Percentiles rank a stretch among this genome's conserved stretches.
Conservation (phyloP, 2,797 vertebrate species). For the Petrocephalus sullivani region DNA sequence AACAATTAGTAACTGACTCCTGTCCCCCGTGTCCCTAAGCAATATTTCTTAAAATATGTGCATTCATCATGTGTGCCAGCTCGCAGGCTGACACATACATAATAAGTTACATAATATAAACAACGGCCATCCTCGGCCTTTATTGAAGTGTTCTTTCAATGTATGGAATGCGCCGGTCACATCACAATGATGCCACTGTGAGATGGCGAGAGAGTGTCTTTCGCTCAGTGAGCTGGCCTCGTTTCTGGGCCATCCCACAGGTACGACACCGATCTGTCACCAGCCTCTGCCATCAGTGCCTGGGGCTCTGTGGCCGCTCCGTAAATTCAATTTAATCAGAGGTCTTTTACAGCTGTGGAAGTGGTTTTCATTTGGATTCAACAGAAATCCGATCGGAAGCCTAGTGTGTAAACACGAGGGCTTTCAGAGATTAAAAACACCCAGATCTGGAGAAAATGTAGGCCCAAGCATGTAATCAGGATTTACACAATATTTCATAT, state of each 20-base stretch:
- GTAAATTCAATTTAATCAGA: not conserved
- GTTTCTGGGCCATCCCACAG: not conserved
- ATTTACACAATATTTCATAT: not conserved
- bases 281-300: not conserved
- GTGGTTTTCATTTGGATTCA: not conserved
- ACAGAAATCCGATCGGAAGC: not conserved
- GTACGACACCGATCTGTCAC: not conserved
- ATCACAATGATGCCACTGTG: not conserved
- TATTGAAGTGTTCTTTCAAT: not conserved
- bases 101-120: not conserved
- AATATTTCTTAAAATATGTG: constrained; percentile 9
- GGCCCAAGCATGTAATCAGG: not conserved
- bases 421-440: not conserved
- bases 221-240: not conserved
- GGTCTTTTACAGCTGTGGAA: not conserved
- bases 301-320: not conserved
- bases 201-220: not conserved
- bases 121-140: not conserved
- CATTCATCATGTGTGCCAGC: not conserved
- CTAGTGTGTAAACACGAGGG: not conserved
- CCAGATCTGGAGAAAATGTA: not conserved
- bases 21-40: not conserved
- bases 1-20: constrained; percentile 7
- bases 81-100: not conserved
- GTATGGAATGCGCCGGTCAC: not conserved